These are phyloP conservation scores for Anisognathus igniventris DNA, from an alignment of 2,797 vertebrate genomes.

Conservation along the genomic window DNA sequence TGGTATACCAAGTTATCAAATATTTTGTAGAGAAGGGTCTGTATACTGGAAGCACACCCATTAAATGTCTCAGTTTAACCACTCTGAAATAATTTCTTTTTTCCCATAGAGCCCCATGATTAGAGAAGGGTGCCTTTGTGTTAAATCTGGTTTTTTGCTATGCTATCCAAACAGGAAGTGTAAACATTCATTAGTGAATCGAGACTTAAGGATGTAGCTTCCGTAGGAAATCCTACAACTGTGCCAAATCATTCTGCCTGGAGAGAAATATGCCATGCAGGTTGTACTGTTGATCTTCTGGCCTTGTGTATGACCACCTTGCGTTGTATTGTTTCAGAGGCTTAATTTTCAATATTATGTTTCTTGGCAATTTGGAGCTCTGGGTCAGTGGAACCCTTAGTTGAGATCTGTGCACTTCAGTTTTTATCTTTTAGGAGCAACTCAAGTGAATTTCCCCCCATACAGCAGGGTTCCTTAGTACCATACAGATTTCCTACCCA, in stretches of 20 bases:
- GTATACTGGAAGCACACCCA: not conserved
- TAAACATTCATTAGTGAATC: conserved; percentile 37
- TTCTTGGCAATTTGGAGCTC: not conserved
- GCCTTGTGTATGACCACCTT: not conserved
- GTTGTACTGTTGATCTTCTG: not conserved
- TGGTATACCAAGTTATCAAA: not conserved
- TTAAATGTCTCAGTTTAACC: not conserved
- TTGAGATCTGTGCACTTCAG: not conserved
- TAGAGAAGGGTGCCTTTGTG: not conserved
- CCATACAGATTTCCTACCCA: not conserved
- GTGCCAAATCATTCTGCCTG: not conserved
- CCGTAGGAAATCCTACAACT: conserved; percentile 50
- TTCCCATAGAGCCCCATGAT: not conserved
- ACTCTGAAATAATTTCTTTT: not conserved
- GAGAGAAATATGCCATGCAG: not conserved
- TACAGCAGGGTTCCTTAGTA: not conserved
- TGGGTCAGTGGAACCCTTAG: not conserved
- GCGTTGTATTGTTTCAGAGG: not conserved
- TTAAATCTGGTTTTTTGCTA: not conserved
- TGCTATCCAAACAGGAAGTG: conserved; percentile 43
- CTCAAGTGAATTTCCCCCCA: not conserved
- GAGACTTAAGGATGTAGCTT: conserved; percentile 36
- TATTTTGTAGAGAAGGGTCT: not conserved
- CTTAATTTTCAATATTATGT: not conserved
- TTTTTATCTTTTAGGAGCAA: not conserved